phyloP scores from a whole-genome alignment of 2,888 invertebrate genomes.

The Galerucella calmariensis region DNA sequence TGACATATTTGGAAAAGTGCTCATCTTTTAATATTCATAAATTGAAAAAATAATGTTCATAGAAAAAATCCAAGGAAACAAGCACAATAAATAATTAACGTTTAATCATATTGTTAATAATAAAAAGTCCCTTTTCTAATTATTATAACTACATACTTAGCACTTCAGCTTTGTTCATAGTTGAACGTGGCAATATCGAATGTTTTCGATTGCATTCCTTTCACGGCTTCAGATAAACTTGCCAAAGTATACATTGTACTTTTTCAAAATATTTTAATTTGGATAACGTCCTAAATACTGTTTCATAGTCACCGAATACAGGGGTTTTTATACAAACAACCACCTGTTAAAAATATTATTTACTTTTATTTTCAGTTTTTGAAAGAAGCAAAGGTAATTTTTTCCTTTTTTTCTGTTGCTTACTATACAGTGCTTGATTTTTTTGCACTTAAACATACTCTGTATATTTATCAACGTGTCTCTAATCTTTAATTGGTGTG shows the following conservation, averaged over 20 bases:
- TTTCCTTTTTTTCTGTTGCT: constrained; percentile 1
- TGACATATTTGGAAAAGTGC: too few relatives aligned
- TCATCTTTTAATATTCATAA: too few relatives aligned
- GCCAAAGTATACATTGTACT: neutral
- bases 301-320: neutral
- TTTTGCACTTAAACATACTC: neutral
- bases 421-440: neutral
- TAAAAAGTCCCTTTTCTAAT: too few relatives aligned
- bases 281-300: neutral
- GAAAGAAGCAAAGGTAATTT: neutral
- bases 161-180: too few relatives aligned
- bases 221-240: too few relatives aligned
- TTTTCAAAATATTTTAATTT: neutral
- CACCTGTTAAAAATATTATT: constrained; percentile 10
- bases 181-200: too few relatives aligned
- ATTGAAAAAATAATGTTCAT: too few relatives aligned
- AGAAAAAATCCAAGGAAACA: too few relatives aligned
- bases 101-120: too few relatives aligned
- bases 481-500: neutral
- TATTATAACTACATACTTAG: too few relatives aligned
- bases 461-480: neutral
- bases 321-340: neutral
- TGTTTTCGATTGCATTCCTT: too few relatives aligned
- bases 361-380: constrained; percentile 8
- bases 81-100: too few relatives aligned